Conservation (phyloP, 2,797 vertebrate genomes). For the Cuniculus paca region DNA sequence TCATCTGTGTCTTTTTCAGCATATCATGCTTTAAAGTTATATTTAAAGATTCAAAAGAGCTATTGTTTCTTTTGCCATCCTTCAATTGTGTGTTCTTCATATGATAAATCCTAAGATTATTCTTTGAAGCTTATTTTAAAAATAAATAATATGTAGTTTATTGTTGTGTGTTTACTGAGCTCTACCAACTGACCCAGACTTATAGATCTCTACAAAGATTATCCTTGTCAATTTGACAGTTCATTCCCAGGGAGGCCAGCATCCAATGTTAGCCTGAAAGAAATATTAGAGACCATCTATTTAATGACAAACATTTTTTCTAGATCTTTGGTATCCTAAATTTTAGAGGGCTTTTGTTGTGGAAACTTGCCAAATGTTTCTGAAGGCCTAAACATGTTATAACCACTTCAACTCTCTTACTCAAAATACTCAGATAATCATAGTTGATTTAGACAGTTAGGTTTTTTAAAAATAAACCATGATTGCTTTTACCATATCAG, state of each 20-base stretch:
- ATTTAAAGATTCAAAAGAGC: slow-evolving; percentile 50
- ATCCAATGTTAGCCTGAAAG: slow-evolving; percentile 25
- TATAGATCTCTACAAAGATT: slow-evolving; percentile 32
- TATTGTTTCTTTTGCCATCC: not conserved
- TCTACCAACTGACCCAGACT: slow-evolving; percentile 36
- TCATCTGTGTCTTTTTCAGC: not conserved
- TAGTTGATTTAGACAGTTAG: not conserved
- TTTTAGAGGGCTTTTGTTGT: slow-evolving; percentile 54
- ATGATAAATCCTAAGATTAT: slow-evolving; percentile 60
- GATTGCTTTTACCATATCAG: not conserved
- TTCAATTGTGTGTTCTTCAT: slow-evolving; percentile 52
- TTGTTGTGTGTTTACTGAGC: slow-evolving; percentile 56
- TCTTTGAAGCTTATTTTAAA: slow-evolving; percentile 58
- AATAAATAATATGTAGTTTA: slow-evolving; percentile 59
- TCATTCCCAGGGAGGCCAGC: slow-evolving; percentile 45
- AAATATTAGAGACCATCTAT: slow-evolving; percentile 47
- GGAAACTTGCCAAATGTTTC: not conserved
- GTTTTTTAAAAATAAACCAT: slow-evolving; percentile 49
- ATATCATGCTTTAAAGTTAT: slow-evolving; percentile 14
- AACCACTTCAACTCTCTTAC: slow-evolving; percentile 8
- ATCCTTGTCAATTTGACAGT: not conserved
- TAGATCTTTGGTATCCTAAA: slow-evolving; percentile 7
- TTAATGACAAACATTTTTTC: not conserved
- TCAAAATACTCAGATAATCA: not conserved
- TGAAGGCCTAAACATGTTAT: slow-evolving; percentile 41